phyloP scores from a whole-genome alignment of 2,113 vertebrate species.

The Fulica atra region DNA sequence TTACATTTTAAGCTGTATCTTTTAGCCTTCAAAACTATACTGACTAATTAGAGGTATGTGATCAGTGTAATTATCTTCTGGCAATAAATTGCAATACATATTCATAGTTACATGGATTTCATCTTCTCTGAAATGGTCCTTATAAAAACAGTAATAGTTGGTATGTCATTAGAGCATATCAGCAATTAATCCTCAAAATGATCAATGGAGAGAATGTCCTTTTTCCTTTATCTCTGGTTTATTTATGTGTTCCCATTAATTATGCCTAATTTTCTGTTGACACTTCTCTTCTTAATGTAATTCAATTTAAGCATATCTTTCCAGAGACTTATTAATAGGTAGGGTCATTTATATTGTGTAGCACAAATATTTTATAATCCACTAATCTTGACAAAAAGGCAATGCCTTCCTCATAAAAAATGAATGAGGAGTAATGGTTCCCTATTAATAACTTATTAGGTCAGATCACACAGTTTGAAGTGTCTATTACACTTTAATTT shows the following conservation, averaged over 20 bases:
- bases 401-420: slow-evolving; percentile 93
- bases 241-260: slow-evolving; percentile 81
- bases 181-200: slow-evolving; percentile 72
- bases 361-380: slow-evolving; percentile 96
- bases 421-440: slow-evolving; percentile 94
- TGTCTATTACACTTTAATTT: slow-evolving; percentile 84
- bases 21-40: slow-evolving; percentile 43
- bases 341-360: slow-evolving; percentile 90
- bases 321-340: slow-evolving; percentile 85
- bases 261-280: slow-evolving; percentile 79
- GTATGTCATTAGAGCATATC: slow-evolving; percentile 61
- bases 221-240: slow-evolving; percentile 73
- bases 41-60: slow-evolving; percentile 44
- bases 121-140: slow-evolving; percentile 55
- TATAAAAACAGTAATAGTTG: slow-evolving; percentile 77
- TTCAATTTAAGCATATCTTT: slow-evolving; percentile 86
- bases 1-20: slow-evolving; percentile 38
- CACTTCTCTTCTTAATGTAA: slow-evolving; percentile 81
- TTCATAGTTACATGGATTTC: slow-evolving; percentile 44
- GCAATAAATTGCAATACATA: slow-evolving; percentile 50
- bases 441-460: slow-evolving; percentile 98
- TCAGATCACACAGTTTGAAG: slow-evolving; percentile 84
- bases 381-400: slow-evolving; percentile 94
- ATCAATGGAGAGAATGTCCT: slow-evolving; percentile 76
- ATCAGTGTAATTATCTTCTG: slow-evolving; percentile 16